Evolutionary conservation across 2,888 invertebrate genomes (phyloP).

Genomic region (Acanthoscelides obtectus): DNA sequence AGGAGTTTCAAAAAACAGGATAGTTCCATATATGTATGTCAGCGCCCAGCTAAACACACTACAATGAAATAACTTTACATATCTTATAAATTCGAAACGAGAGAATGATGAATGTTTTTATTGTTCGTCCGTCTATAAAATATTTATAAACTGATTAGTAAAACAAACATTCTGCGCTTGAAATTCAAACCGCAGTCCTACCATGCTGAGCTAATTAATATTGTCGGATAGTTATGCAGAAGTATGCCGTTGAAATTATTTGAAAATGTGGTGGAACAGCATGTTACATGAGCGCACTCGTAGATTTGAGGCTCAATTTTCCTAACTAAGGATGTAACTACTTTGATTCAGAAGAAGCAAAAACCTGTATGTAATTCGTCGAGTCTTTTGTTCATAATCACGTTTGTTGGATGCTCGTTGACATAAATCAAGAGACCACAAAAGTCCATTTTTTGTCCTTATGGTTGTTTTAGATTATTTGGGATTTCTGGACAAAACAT

Average conservation of each 20-base stretch:
- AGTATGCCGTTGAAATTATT: slow-evolving; percentile 13
- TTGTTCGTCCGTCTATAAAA: slow-evolving; percentile 20
- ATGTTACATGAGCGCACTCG: slow-evolving; percentile 4
- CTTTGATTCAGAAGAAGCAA: background rate
- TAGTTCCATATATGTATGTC: background rate
- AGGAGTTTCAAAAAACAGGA: background rate
- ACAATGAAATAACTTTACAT: background rate
- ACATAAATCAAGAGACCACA: too few species aligned
- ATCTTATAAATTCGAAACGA: slow-evolving; percentile 6
- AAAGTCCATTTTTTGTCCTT: too few species aligned
- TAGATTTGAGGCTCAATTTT: background rate
- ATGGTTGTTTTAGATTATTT: too few species aligned
- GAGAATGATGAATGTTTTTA: slow-evolving; percentile 11
- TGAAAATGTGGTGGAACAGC: slow-evolving; percentile 21
- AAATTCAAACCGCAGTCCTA: slow-evolving; percentile 16
- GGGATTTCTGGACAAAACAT: too few species aligned
- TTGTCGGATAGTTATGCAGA: slow-evolving; percentile 15
- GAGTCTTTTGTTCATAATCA: too few species aligned
- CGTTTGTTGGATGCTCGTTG: too few species aligned
- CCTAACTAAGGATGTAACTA: background rate
- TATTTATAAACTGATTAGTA: slow-evolving; percentile 35
- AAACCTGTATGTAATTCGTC: too few species aligned
- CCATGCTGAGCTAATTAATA: slow-evolving; percentile 19
- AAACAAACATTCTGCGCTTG: slow-evolving; percentile 31
- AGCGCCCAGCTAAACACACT: background rate